phyloP scores from a whole-genome alignment of 2,888 invertebrate species.

The Pristionchus fissidentatus region DNA sequence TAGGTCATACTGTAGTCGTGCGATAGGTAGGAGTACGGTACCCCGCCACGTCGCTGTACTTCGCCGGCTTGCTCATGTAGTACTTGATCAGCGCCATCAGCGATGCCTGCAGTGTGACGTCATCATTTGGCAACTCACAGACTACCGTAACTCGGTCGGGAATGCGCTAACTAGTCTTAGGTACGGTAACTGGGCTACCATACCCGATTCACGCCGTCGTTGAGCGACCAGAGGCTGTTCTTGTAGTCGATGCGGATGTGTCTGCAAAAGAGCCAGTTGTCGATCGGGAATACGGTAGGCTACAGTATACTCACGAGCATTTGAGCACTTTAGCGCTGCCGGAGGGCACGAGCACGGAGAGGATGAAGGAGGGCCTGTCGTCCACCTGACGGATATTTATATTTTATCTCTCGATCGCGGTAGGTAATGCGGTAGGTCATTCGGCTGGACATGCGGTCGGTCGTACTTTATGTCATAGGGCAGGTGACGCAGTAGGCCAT shows the following conservation, averaged over 20 bases:
- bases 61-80: neutral
- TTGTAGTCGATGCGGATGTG: conserved; percentile 38
- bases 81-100: conserved; percentile 24
- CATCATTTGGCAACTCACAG: neutral
- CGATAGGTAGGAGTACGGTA: neutral
- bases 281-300: neutral
- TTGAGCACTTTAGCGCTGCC: conserved; percentile 37
- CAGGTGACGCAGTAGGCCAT: conserved; percentile 8
- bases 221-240: neutral
- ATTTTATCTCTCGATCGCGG: neutral
- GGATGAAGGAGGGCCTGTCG: conserved; percentile 26
- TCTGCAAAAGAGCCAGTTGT: neutral
- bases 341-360: conserved; percentile 9
- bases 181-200: neutral
- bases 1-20: neutral
- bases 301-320: neutral
- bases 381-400: neutral
- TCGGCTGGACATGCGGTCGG: neutral
- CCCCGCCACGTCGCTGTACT: conserved; percentile 7
- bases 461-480: neutral
- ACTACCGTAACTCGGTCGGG: neutral
- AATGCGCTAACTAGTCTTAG: neutral
- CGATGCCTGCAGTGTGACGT: neutral
- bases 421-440: neutral
- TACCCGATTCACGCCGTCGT: conserved; percentile 25